Base-by-base conservation (phyloP, 2,888 invertebrate species). In the Papilio gigon region DNA sequence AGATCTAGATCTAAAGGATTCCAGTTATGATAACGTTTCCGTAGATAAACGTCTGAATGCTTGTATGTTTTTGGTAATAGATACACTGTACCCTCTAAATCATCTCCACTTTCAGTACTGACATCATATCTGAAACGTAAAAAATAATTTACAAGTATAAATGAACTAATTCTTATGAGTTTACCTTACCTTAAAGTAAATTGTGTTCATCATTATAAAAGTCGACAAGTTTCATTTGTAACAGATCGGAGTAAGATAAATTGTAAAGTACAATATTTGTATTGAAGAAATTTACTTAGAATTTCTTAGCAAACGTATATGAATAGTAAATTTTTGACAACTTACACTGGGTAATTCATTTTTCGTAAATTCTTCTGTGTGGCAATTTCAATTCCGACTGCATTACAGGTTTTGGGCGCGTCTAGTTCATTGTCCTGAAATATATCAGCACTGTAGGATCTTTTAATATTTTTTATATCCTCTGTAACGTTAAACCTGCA, bases 1-100 rank as follows among this genome's bases (percentile, higher is more conserved):
- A 85, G 83, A 44, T 78, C 82, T 4, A 84, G 65, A 42, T 88
- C 87, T 1, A 82, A 71, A 1, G 87, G 85, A 4, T 77, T 78
- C 79, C 82, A 85, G n/a, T 85, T 77, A 1, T 80, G 79, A 70
- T 83, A 89, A 67, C 84, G 87, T 9, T 90, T 87, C 72, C 83
- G 85, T 14, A 88, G 74, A 67, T 84, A 89, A 64, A 81, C 85
- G 64, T 90, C 84, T 1, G 87, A 86, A n/a, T 85, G 80, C 71
- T 84, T 82, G 65, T 84, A 84, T 71, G 84, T 84, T 61, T 82
- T 84, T 17, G 72, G 71, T 8, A 67, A 47, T 4, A 72, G 35
- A n/a, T 71, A 67, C 3, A 74, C 9, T 4, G 67, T 70, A 1
- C 73, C 73, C 0, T 82, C 79, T 0, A 84, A 84, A 37, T 86